Evolutionary conservation across 1,140 invertebrate species (phyloP), one percentile per base, ranked within the genome.

Genomic region (Matsumurasca onukii): DNA sequence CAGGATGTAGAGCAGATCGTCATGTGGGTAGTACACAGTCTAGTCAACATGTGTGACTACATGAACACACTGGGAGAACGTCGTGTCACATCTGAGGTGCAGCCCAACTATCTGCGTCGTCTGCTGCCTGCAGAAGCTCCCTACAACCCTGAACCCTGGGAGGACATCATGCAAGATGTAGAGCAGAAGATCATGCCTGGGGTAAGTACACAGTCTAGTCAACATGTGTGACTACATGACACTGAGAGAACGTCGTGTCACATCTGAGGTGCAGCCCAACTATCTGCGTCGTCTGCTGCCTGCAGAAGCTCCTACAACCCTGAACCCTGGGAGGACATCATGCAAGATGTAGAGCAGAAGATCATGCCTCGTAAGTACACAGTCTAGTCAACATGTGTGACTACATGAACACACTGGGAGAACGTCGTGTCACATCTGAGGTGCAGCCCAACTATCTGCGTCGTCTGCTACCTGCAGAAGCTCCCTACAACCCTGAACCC

Each of bases 311-410:
- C 98, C 98, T 0, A 77, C 86, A n/a, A 93, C 66, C 89, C 91
- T 0, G 97, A 99, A 78, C 76, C 86, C 27, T 99, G 94, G 91
- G 91, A 96, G 17, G 82, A 88, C 13, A 97, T 99, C 45, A 95
- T 99, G 93, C 81, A 81, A 9, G 98, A 99, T 78, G 90, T 99
- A 1, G 96, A 99, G 78, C 85, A 86, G 31, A 95, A 95, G 82
- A 98, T 99, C 70, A 98, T 99, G 95, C 95, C 96, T 9, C 39
- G 9, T n/a, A 45, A n/a, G 39, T 12, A 17, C 82, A 88, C 15
- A 97, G n/a, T n/a, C n/a, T 99, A 25, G 97, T 99, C 77, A 99
- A 98, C 78, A 98, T 99, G 69, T 95, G 94, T 78, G 88, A 95
- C 67, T 99, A 99, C 79, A 84, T 97, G 85, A 92, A 90, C 67